A percentile compares a stretch with the other conserved stretches of the same genome.
These are phyloP conservation scores for Harmothoe impar DNA, from an alignment of 2,888 invertebrate genomes.

Conservation along the genomic window DNA sequence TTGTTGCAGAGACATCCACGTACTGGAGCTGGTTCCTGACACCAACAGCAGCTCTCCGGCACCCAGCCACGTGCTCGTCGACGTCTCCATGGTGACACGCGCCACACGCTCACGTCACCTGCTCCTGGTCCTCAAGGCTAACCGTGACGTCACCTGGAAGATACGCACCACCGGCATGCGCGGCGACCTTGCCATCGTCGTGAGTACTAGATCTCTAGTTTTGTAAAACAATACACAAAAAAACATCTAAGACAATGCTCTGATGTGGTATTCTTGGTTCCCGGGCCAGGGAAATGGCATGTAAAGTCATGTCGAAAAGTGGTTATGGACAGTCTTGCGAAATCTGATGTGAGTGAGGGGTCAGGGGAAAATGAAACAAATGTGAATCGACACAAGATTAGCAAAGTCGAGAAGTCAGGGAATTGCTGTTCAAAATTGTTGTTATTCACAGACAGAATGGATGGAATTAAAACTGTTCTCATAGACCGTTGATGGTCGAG, in stretches of 20 bases:
- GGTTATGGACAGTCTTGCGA: too few species aligned
- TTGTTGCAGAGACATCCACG: constrained; percentile 60
- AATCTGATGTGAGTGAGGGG: too few species aligned
- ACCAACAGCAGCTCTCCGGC: not conserved
- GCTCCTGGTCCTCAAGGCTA: constrained; percentile 53
- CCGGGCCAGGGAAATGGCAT: too few species aligned
- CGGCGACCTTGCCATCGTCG: constrained; percentile 54
- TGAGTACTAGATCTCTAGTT: constrained; percentile 38
- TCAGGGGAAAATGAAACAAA: too few species aligned
- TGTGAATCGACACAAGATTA: too few species aligned
- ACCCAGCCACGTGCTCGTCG: not conserved
- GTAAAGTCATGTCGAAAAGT: too few species aligned
- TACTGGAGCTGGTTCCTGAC: constrained; percentile 34
- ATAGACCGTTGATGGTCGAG: too few species aligned
- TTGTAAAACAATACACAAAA: too few species aligned
- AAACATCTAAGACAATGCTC: not conserved
- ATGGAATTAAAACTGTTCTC: too few species aligned
- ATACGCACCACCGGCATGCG: constrained; percentile 56
- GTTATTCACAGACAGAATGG: too few species aligned
- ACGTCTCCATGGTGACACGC: not conserved
- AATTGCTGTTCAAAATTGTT: too few species aligned
- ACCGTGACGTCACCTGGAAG: constrained; percentile 44
- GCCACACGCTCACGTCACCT: not conserved
- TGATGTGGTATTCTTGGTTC: not conserved
- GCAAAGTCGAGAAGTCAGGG: too few species aligned